Evolutionary conservation across 2,888 invertebrate species (phyloP).

Genomic region (Eupithecia abbreviata): DNA sequence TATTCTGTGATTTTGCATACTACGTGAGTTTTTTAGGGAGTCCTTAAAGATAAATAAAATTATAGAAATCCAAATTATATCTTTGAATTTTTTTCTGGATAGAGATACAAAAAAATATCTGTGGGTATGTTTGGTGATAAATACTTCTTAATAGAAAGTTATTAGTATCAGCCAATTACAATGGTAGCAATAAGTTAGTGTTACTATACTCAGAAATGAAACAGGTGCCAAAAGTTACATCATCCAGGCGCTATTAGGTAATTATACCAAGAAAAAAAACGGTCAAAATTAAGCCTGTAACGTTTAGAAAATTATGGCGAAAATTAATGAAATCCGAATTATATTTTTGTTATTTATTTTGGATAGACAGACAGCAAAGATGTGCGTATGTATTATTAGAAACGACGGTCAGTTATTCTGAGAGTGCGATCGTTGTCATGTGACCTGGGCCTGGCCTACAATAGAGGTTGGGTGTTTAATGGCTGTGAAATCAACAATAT

Average conservation of each 20-base stretch:
- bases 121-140: not conserved
- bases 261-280: not conserved
- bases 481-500: slow-evolving; percentile 6
- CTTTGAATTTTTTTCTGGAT: too few relatives aligned
- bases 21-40: too few relatives aligned
- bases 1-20: too few relatives aligned
- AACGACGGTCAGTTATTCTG: slow-evolving; percentile 75
- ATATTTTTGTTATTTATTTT: slow-evolving; percentile 28
- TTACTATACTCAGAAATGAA: not conserved
- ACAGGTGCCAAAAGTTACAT: not conserved
- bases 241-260: not conserved
- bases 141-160: not conserved
- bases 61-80: too few relatives aligned
- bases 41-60: too few relatives aligned
- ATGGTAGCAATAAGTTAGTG: not conserved
- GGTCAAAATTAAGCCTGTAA: not conserved
- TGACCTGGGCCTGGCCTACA: slow-evolving; percentile 63
- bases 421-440: slow-evolving; percentile 73
- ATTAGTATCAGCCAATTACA: not conserved
- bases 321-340: not conserved
- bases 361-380: slow-evolving; percentile 51
- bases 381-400: slow-evolving; percentile 68
- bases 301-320: not conserved
- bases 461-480: slow-evolving; percentile 48
- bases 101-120: too few relatives aligned